These are phyloP conservation scores for Deilephila porcellus DNA, from an alignment of 2,888 invertebrate genomes.

Conservation along the genomic window DNA sequence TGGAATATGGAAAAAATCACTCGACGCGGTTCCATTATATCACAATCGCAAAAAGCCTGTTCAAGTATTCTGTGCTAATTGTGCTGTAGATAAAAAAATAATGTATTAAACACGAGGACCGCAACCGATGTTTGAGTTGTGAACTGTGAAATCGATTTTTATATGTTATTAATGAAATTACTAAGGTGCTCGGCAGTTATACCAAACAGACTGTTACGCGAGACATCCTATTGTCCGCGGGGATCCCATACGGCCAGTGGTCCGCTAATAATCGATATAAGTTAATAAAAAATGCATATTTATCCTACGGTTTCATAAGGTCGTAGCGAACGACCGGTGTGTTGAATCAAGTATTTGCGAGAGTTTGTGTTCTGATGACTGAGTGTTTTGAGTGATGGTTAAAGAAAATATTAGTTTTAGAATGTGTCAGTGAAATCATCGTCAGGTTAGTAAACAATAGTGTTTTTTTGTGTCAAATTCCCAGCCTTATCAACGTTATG, in stretches of 20 bases:
- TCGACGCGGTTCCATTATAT: conserved; percentile 51
- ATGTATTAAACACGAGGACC: conserved; percentile 76
- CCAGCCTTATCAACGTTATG: background rate
- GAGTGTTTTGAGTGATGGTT: conserved; percentile 22
- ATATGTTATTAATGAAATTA: conserved; percentile 84
- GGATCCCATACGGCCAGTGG: conserved; percentile 48
- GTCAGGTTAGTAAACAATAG: conserved; percentile 21
- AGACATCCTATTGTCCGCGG: conserved; percentile 54
- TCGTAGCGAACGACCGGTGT: conserved; percentile 59
- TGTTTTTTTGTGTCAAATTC: conserved; percentile 8
- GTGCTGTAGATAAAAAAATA: conserved; percentile 61
- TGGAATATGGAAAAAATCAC: conserved; percentile 67
- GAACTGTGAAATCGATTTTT: conserved; percentile 82
- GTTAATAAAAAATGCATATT: conserved; percentile 84
- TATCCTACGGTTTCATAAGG: conserved; percentile 75
- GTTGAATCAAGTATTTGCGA: conserved; percentile 26
- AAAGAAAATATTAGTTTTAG: background rate
- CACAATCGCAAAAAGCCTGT: conserved; percentile 47
- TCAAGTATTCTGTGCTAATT: conserved; percentile 34
- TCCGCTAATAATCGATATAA: conserved; percentile 73
- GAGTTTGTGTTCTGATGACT: conserved; percentile 11
- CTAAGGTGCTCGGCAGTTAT: conserved; percentile 78
- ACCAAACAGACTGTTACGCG: conserved; percentile 62
- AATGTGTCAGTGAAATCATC: conserved; percentile 13
- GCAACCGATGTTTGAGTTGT: conserved; percentile 79